Conservation (phyloP, 2,113 vertebrate species). For the Zeus faber region DNA sequence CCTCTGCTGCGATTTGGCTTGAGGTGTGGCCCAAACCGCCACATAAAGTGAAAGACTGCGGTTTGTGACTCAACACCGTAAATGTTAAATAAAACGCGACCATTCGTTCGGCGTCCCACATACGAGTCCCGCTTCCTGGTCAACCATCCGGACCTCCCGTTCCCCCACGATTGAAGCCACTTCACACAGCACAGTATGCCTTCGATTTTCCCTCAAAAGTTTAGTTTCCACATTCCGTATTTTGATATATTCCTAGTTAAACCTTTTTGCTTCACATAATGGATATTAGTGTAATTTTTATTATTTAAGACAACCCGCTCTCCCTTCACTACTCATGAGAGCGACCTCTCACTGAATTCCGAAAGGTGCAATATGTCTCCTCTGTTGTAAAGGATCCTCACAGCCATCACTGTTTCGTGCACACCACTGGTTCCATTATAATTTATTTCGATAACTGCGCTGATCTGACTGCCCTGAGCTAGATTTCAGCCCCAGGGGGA, state of each 20-base stretch:
- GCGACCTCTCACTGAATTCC: slow-evolving; percentile 56
- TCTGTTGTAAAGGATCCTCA: slow-evolving; percentile 42
- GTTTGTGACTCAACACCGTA: no score
- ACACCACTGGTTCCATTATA: slow-evolving; percentile 60
- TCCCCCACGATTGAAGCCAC: neutral
- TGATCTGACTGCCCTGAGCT: slow-evolving; percentile 41
- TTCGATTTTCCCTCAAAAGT: no score
- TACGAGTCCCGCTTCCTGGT: slow-evolving; percentile 17
- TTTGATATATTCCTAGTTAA: slow-evolving; percentile 25
- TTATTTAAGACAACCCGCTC: slow-evolving; percentile 27
- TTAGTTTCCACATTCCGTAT: slow-evolving; percentile 46
- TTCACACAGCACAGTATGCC: no score
- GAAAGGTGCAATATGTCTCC: slow-evolving; percentile 69
- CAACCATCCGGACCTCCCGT: slow-evolving; percentile 5
- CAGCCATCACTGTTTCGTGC: slow-evolving; percentile 61
- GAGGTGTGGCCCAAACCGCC: no score
- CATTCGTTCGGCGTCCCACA: neutral
- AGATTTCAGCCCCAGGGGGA: slow-evolving; percentile 36
- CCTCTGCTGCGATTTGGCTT: no score
- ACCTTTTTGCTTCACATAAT: slow-evolving; percentile 30
- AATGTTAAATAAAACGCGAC: no score
- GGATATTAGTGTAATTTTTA: slow-evolving; percentile 28
- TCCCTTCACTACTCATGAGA: slow-evolving; percentile 38
- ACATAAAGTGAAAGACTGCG: no score
- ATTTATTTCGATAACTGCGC: slow-evolving; percentile 59